These are phyloP conservation scores for Notarius quadriscutis DNA, from an alignment of 2,113 vertebrate species.

Conservation along the genomic window DNA sequence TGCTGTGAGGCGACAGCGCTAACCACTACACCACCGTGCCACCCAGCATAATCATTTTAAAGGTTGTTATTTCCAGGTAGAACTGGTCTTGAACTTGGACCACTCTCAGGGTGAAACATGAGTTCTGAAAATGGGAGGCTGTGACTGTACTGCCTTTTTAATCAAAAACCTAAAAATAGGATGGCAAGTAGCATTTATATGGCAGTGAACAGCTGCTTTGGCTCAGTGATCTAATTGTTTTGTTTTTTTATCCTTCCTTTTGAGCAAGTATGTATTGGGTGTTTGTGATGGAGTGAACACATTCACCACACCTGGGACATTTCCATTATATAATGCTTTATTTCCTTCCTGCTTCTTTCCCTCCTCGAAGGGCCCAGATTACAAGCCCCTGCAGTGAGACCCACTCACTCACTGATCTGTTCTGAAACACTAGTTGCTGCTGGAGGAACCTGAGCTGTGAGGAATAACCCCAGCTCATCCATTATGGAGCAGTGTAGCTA, in stretches of 20 bases:
- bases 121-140: background rate
- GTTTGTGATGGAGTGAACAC: conserved; percentile 12
- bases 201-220: background rate
- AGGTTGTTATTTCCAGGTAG: background rate
- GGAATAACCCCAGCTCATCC: conserved; percentile 55
- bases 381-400: conserved; percentile 31
- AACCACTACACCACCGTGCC: too few relatives aligned
- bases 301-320: conserved; percentile 31
- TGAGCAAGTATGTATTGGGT: conserved; percentile 36
- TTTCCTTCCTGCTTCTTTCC: conserved; percentile 42
- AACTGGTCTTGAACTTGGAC: background rate
- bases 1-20: too few relatives aligned
- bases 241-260: conserved; percentile 20
- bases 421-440: conserved; percentile 49
- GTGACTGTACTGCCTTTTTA: background rate
- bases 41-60: background rate
- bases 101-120: background rate
- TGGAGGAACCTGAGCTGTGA: conserved; percentile 56
- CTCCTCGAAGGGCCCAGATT: conserved; percentile 52
- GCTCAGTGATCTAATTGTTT: conserved; percentile 58
- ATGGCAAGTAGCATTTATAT: background rate
- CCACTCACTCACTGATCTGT: conserved; percentile 23
- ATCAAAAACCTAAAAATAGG: background rate
- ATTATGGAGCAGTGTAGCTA: conserved; percentile 68
- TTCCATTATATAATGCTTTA: conserved; percentile 53